Base-by-base conservation (phyloP, 2,113 vertebrate species). In the Nyctereutes procyonoides region DNA sequence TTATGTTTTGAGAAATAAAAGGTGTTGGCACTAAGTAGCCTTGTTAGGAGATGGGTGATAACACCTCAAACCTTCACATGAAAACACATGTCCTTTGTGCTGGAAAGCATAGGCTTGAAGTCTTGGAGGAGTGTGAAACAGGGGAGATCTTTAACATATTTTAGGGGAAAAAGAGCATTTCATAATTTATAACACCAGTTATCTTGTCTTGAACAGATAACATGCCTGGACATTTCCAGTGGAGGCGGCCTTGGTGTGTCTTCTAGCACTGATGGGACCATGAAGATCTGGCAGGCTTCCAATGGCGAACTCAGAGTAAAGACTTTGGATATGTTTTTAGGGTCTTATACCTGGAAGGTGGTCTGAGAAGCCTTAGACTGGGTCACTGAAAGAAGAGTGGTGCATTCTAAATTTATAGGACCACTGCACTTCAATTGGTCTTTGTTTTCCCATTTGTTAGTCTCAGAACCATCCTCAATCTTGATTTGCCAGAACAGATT, bases 291-390 rank as follows among this genome's bases (percentile, higher is more conserved):
- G 99, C 99, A 99, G 97, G 98, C 99, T 90, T 98, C 98, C 0
- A 99, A 99, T 5, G 99, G 99, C 98, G 99, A 99, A 92, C 98
- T 98, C 77, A 98, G 99, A 97, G 99, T 99, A 98, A 99, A 98
- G 93, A 8, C 71, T 6, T 55, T 67, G 24, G 20, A 86, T 96
- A 43, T 9, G 65, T 38, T 96, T 97, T 97, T 51, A 74, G 67
- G 82, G 65, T 90, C 17, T 62, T 89, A 19, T 5, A 7, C 19
- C 35, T 56, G 28, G 92, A 82, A 83, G 93, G 55, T 92, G 5
- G n/a, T 76, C 67, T 90, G 62, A 95, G 55, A 93, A 96, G 58
- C 38, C 30, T 82, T 86, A 56, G 60, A 55, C n/a, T 90, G 13
- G 55, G 16, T 60, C 26, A 38, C 48, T 53, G 53, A 69, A 92